Conservation (phyloP, 2,113 vertebrate species). For the Caranx ignobilis region DNA sequence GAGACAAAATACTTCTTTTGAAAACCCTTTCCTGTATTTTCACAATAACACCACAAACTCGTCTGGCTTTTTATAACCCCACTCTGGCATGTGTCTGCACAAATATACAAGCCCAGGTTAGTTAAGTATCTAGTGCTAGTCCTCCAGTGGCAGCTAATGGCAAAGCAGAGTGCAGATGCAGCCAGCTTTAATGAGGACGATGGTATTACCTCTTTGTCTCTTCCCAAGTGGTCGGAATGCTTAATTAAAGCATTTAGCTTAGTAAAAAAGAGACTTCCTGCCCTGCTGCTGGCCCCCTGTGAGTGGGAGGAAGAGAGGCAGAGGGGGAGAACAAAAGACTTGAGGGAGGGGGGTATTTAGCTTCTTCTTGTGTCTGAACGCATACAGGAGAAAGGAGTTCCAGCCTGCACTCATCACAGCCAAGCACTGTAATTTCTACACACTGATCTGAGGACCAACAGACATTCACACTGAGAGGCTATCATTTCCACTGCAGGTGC, state of each 20-base stretch:
- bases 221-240: constrained; percentile 65
- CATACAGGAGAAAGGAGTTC: constrained; percentile 44
- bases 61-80: neutral
- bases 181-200: constrained; percentile 69
- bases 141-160: constrained; percentile 45
- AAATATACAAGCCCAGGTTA: constrained; percentile 19
- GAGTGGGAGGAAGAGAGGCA: constrained; percentile 41
- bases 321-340: constrained; percentile 46
- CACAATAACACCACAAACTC: neutral
- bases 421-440: constrained; percentile 71
- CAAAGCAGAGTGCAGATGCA: constrained; percentile 59
- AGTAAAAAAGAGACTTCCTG: constrained; percentile 71
- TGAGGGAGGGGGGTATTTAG: constrained; percentile 54
- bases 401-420: constrained; percentile 37
- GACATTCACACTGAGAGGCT: constrained; percentile 57
- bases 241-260: constrained; percentile 80
- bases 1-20: neutral
- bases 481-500: constrained; percentile 58
- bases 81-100: constrained; percentile 12
- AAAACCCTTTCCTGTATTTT: neutral
- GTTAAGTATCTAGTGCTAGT: constrained; percentile 29
- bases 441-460: constrained; percentile 51
- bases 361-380: constrained; percentile 60
- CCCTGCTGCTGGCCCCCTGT: constrained; percentile 53
- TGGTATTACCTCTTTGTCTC: constrained; percentile 70